Evolutionary conservation across 2,888 invertebrate genomes (phyloP), one percentile per base, ranked within the genome.

Genomic region (Caenorhabditis sulstoni): DNA sequence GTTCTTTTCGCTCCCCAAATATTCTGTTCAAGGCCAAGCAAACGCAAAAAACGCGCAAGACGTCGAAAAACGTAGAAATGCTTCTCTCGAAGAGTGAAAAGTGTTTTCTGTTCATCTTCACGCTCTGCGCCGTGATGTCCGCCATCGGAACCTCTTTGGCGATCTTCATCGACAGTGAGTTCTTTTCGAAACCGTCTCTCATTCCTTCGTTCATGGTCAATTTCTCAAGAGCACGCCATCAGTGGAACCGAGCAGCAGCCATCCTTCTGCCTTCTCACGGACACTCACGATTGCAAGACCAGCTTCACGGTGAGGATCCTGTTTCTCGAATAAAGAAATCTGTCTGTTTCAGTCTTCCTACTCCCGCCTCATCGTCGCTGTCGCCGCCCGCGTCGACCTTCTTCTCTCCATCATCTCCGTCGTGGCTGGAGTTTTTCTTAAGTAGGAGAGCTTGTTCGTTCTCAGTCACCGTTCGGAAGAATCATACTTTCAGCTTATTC

Each of bases 191-290:
- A 35, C 8, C 14, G 37, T 1, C 16, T 12, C 4, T 20, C 7
- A 0, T 52, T 55, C 9, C 9, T 37, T 20, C 5, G 20, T 9
- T 14, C 7, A 11, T 9, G n/a, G n/a, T n/a, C n/a, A n/a, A n/a
- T n/a, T n/a, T n/a, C 37, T 59, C 55, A 14, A 71, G 71, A 71
- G 29, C 55, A 73, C n/a, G 64, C 44, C 0, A 73, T 73, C 16
- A 37, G 18, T 16, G 73, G 73, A 44, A 58, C 41, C 11, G 14
- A 39, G 7, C 9, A 20, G 4, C 7, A 58, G 16, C 64, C 64
- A 12, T 64, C 73, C 0, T 35, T 35, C 9, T 73, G 73, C 52
- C 39, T 73, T 41, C 64, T 73, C 11, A 50, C 50, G 12, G 55
- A 73, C 7, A 50, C 64, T 1, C 14, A 44, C 8, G 58, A 73